Base-by-base conservation (phyloP, 2,113 vertebrate genomes). In the Tautogolabrus adspersus region DNA sequence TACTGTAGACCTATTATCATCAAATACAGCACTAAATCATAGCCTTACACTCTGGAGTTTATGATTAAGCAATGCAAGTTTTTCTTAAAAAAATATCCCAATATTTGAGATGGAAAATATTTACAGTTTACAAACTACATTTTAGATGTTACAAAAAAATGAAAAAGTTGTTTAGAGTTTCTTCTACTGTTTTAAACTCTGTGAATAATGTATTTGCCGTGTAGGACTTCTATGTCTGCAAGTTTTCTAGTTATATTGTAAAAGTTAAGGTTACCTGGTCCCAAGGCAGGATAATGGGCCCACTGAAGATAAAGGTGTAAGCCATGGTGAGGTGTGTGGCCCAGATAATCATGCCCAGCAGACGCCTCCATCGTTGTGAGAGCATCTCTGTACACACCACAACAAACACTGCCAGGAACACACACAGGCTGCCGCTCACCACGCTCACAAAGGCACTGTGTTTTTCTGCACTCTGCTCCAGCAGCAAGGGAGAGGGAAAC, bases 281-380 rank as follows among this genome's bases (percentile, higher is more conserved):
- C 97, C 96, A 97, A 1, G 94, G 89, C 11, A 88, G 56, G 66
- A 93, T 84, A 59, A 42, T 12, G 3, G 56, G 49, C 0, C 80
- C 61, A 21, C 92, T 88, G 85, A 95, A 96, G 38, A 97, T 93
- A 82, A 97, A 96, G 11, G 96, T 93, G 0, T 94, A 98, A 83
- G 96, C 97, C 84, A 99, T 91, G 0, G 89, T 89, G 88, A 98
- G 72, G 61, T 98, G 95, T 74, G 97, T 97, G 87, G 92, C 84
- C 96, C 97, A 99, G 44, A 96, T 92, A 9, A 93, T 72, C 16
- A 96, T 77, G 0, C 97, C 97, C 38, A 96, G 93, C 3, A 94
- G 70, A 0, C 46, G 86, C 9, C 97, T 95, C 95, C 97, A 96
- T 54, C 93, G 94, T 72, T 94, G 96, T 7, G 95, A 91, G 0